Evolutionary conservation across 2,797 vertebrate genomes (phyloP).

Genomic region (Enteromius paludinosus): DNA sequence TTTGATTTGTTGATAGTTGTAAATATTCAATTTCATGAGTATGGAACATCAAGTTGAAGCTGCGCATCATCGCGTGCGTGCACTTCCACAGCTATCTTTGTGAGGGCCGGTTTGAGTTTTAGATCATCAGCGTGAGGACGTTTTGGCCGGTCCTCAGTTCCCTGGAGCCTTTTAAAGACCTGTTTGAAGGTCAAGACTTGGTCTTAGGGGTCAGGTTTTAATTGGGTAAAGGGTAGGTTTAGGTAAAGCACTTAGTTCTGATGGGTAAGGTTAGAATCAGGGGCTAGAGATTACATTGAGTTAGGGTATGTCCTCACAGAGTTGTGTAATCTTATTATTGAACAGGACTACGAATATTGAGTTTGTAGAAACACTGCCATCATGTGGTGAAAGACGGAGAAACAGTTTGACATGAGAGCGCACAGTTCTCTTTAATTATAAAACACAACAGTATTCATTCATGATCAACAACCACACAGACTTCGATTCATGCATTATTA

Average conservation of each 20-base stretch:
- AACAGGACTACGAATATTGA: not conserved
- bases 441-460: slow-evolving; percentile 47
- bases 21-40: not conserved
- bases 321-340: not conserved
- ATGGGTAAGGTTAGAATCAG: no score
- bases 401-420: slow-evolving; percentile 8
- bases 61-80: not conserved
- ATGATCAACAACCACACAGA: slow-evolving; percentile 53
- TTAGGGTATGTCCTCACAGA: no score
- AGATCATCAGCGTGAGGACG: no score
- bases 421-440: slow-evolving; percentile 31
- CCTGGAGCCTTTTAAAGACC: no score
- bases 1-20: slow-evolving; percentile 17
- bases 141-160: no score
- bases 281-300: no score
- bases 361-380: slow-evolving; percentile 3
- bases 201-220: no score
- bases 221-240: no score
- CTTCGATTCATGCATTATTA: slow-evolving; percentile 59
- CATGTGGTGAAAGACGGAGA: slow-evolving; percentile 7
- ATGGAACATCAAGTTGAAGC: not conserved
- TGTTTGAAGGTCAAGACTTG: no score
- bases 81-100: no score
- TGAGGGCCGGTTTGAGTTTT: no score
- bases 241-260: no score